Evolutionary conservation across 2,888 invertebrate species (phyloP).

Genomic region (Neoaliturus tenellus): DNA sequence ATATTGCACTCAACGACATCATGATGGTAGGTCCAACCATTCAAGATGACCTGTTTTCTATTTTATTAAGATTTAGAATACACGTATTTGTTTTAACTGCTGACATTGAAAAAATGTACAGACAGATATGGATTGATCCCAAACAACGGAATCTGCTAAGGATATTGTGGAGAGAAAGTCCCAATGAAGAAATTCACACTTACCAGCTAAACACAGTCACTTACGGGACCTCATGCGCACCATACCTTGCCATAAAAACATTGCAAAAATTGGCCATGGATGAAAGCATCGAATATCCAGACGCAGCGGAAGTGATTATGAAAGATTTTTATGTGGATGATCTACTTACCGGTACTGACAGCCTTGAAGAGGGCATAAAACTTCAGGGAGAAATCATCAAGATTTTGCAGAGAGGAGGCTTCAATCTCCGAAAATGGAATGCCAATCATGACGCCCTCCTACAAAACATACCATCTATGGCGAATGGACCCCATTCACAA

Average conservation of each 20-base stretch:
- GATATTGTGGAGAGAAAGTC: neutral
- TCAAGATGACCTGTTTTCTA: constrained; percentile 68
- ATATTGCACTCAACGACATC: too few relatives aligned
- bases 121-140: constrained; percentile 66
- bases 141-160: neutral
- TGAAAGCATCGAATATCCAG: neutral
- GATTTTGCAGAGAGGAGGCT: neutral
- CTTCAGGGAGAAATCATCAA: neutral
- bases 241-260: neutral
- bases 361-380: neutral
- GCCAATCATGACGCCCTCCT: neutral
- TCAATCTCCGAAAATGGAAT: neutral
- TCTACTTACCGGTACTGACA: neutral
- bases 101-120: constrained; percentile 71
- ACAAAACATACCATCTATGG: too few relatives aligned
- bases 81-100: constrained; percentile 68
- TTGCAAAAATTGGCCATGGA: neutral
- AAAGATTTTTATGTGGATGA: neutral
- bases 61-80: constrained; percentile 67
- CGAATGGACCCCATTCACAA: too few relatives aligned
- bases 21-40: constrained; percentile 67
- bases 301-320: neutral
- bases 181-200: too few relatives aligned
- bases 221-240: constrained; percentile 68
- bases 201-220: constrained; percentile 65